Percentiles rank a stretch among this genome's conserved stretches.
Evolutionary conservation across 1,140 invertebrate genomes (phyloP).

Genomic region (Vanessa tameamea): DNA sequence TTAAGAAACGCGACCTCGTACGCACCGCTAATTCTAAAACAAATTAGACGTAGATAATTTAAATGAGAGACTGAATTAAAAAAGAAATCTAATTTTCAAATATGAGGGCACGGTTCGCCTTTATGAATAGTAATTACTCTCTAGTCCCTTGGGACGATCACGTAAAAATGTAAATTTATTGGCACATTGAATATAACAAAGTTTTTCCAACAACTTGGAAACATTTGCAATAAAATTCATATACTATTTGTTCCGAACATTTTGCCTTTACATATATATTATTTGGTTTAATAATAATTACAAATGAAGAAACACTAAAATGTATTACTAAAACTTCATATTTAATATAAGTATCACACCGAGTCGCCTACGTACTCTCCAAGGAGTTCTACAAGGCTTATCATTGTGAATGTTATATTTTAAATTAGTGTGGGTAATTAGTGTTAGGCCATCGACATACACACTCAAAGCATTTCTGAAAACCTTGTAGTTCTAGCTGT

Average conservation of each 20-base stretch:
- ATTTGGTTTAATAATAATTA: background rate
- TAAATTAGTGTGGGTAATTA: constrained; percentile 23
- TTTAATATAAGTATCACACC: background rate
- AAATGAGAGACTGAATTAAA: constrained; percentile 13
- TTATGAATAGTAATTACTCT: constrained; percentile 16
- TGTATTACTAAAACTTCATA: background rate
- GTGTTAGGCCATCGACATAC: constrained; percentile 1
- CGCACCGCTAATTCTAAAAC: constrained; percentile 11
- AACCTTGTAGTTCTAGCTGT: constrained; percentile 12
- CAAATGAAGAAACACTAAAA: background rate
- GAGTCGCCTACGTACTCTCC: constrained; percentile 14
- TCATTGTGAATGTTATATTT: constrained; percentile 21
- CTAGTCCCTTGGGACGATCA: background rate
- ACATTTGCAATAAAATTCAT: too few relatives aligned
- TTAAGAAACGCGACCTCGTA: constrained; percentile 9
- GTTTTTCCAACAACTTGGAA: too few relatives aligned
- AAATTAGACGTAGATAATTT: constrained; percentile 12
- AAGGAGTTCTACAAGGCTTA: constrained; percentile 12
- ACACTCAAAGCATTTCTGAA: background rate
- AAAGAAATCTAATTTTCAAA: constrained; percentile 16
- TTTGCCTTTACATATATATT: too few relatives aligned
- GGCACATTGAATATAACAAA: too few relatives aligned
- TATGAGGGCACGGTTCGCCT: background rate
- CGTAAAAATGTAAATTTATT: too few relatives aligned
- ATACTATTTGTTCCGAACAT: too few relatives aligned